These are phyloP conservation scores for Acanthosoma haemorrhoidale DNA, from an alignment of 2,888 invertebrate species.

Conservation along the genomic window DNA sequence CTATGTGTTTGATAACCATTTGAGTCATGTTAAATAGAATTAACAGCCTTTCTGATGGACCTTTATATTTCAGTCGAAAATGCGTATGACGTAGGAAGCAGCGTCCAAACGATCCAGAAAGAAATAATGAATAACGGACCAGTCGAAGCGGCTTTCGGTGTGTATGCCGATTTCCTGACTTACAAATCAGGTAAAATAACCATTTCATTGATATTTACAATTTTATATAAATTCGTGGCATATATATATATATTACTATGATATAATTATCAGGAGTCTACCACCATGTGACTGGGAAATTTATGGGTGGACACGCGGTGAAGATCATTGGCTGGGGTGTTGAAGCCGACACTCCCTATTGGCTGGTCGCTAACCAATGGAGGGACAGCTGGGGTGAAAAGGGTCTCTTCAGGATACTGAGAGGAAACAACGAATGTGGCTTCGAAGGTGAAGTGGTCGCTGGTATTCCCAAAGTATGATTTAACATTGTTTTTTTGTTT, in stretches of 20 bases:
- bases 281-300: constrained; percentile 65
- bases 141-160: constrained; percentile 82
- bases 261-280: constrained; percentile 55
- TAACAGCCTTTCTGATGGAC: too few species aligned
- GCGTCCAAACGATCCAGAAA: constrained; percentile 64
- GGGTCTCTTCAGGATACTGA: constrained; percentile 80
- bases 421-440: constrained; percentile 72
- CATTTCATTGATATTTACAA: neutral
- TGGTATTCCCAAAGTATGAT: constrained; percentile 46
- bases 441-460: constrained; percentile 65
- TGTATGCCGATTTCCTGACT: constrained; percentile 74
- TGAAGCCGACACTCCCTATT: constrained; percentile 70
- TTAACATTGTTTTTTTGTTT: too few species aligned
- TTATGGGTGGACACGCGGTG: constrained; percentile 50
- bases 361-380: constrained; percentile 90
- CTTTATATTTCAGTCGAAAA: neutral
- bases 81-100: constrained; percentile 37
- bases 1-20: neutral
- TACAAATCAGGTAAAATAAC: constrained; percentile 69
- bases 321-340: constrained; percentile 61
- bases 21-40: neutral
- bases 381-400: constrained; percentile 86
- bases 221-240: neutral
- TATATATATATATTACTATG: neutral
- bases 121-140: constrained; percentile 83